A percentile compares a stretch with the other conserved stretches of the same genome.
These are phyloP conservation scores for Drosophila teissieri DNA, from an alignment of 1,140 invertebrate species.

Conservation along the genomic window DNA sequence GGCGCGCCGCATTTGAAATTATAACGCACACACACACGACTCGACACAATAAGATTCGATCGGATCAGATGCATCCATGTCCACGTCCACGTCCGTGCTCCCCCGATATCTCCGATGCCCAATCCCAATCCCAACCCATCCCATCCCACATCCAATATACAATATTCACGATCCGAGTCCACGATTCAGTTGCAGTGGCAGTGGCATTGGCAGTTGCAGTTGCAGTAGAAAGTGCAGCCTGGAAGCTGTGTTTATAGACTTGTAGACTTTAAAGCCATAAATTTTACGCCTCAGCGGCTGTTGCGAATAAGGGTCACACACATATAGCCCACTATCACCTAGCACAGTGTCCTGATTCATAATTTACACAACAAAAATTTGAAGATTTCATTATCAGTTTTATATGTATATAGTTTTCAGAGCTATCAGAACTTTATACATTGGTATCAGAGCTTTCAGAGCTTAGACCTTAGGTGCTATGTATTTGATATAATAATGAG, in stretches of 20 bases:
- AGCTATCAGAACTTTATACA: too few relatives aligned
- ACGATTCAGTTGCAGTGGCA: conserved; percentile 30
- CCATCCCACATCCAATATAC: conserved; percentile 18
- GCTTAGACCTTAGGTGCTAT: too few relatives aligned
- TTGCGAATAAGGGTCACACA: conserved; percentile 82
- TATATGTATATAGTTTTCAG: too few relatives aligned
- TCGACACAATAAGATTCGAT: conserved; percentile 2
- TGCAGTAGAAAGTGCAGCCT: conserved; percentile 72
- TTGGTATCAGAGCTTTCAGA: too few relatives aligned
- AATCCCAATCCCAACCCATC: too few relatives aligned
- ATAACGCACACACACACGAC: conserved; percentile 59
- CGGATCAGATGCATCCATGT: conserved; percentile 11
- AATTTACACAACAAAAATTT: not conserved
- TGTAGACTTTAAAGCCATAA: conserved; percentile 82
- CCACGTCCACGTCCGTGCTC: conserved; percentile 2
- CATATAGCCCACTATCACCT: conserved; percentile 23
- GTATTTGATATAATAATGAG: too few relatives aligned
- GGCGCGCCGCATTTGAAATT: conserved; percentile 77
- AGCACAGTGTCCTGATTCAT: conserved; percentile 8
- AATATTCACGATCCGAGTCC: conserved; percentile 28
- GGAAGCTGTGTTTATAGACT: conserved; percentile 83
- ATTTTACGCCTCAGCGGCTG: conserved; percentile 78
- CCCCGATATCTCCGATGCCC: not conserved
- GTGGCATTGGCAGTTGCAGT: conserved; percentile 45
- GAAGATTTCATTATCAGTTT: too few relatives aligned